A percentile compares a stretch with the other conserved stretches of the same genome.
Evolutionary conservation across 2,113 vertebrate genomes (phyloP).

Genomic region (Pseudopodoces humilis): DNA sequence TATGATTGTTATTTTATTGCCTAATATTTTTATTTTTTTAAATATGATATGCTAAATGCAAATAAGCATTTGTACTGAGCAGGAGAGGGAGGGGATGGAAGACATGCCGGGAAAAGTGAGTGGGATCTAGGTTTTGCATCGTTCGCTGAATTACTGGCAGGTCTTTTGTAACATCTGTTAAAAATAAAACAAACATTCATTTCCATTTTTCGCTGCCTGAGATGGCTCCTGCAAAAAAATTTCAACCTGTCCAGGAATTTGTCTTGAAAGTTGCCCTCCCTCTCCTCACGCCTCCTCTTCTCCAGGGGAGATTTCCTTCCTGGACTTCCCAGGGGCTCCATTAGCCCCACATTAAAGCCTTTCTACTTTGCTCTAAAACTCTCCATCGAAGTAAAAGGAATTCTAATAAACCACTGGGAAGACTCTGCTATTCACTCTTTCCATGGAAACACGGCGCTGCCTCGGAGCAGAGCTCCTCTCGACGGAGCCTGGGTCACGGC

Average conservation of each 20-base stretch:
- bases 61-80: background rate
- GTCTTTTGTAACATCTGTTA: constrained; percentile 72
- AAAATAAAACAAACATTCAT: constrained; percentile 68
- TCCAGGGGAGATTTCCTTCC: constrained; percentile 70
- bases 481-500: constrained; percentile 52
- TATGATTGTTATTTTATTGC: constrained; percentile 45
- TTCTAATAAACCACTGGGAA: constrained; percentile 71
- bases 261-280: constrained; percentile 58
- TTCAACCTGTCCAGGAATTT: constrained; percentile 69
- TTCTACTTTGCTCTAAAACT: constrained; percentile 63
- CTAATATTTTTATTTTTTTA: background rate
- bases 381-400: constrained; percentile 68
- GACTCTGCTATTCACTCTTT: constrained; percentile 64
- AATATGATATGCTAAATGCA: constrained; percentile 37
- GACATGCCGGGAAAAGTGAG: constrained; percentile 45
- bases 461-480: constrained; percentile 51
- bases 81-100: constrained; percentile 35
- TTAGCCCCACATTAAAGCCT: constrained; percentile 72
- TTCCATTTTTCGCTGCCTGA: constrained; percentile 57
- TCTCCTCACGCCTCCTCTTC: constrained; percentile 65
- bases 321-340: constrained; percentile 69
- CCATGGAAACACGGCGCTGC: constrained; percentile 67
- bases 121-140: constrained; percentile 57
- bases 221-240: constrained; percentile 60
- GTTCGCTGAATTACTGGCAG: constrained; percentile 57